Base-by-base conservation (phyloP, 64 coral and sea anemone species). In the Stylophora pistillata region DNA sequence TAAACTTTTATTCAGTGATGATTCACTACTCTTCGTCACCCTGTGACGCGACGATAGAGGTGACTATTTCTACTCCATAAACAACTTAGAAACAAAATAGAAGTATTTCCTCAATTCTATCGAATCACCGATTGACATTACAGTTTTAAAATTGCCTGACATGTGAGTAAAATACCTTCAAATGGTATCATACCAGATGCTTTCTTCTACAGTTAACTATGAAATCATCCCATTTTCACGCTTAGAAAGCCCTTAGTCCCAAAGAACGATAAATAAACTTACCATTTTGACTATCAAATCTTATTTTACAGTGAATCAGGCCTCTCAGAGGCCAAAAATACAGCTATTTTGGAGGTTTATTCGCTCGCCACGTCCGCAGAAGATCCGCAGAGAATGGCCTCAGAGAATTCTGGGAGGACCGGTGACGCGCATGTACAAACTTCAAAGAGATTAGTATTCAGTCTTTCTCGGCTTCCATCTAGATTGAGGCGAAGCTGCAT, bases 351-450 rank as follows among this genome's bases (percentile, higher is more conserved):
- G 71, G 58, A 86, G 64, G 62, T 77, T 71, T 87, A 58, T 87
- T 79, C 81, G 56, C 58, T 30, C 95, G 95, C 95, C 95, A 96
- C 95, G 95, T 96, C 95, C 95, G 75, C 95, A 96, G 74, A 85
- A 93, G 78, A 96, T 47, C 87, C 95, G 91, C 90, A 65, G 74
- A 89, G 76, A 15, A 90, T 4, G 54, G 55, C 37, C 69, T 15
- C 82, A 87, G 66, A 70, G 94, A 76, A 93, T 90, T 90, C 79
- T 96, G 94, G 94, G 94, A 69, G 64, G 89, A 26, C 13, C 11
- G 1, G 69, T 34, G 27, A 11, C 69, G 33, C 80, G 62, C 80
- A 84, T 84, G 62, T 53, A 4, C 80, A 5, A 13, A 23, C 18
- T n/a, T 59, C 14, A n/a, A 10, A 20, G 3, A 4, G 25, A n/a